Evolutionary conservation across 2,113 vertebrate genomes (phyloP).

Genomic region (Bubo blakistoni): DNA sequence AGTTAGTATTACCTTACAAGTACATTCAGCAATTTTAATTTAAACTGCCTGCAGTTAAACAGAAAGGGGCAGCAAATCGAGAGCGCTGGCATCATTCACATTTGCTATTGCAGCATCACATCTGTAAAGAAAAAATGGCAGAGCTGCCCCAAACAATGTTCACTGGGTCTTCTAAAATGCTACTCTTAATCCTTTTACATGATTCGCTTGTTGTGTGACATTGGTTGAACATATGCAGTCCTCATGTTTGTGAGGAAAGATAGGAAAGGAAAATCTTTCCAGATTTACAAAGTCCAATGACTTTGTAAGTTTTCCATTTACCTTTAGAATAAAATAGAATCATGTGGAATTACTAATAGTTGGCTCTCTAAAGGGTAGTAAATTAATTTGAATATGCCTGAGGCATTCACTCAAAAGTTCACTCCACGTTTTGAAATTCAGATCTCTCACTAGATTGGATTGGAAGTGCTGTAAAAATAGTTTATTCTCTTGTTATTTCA

Average conservation of each 20-base stretch:
- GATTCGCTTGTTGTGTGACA: not conserved
- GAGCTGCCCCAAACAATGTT: not conserved
- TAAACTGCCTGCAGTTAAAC: not conserved
- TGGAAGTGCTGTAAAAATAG: not conserved
- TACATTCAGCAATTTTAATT: constrained; percentile 24
- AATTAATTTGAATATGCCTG: not conserved
- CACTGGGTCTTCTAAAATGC: not conserved
- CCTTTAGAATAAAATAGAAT: constrained; percentile 8
- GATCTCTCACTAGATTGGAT: not conserved
- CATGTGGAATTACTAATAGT: not conserved
- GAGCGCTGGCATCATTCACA: not conserved
- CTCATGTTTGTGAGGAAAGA: not conserved
- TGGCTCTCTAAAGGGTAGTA: not conserved
- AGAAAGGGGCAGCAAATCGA: constrained; percentile 8
- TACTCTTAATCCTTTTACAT: not conserved
- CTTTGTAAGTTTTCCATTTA: not conserved
- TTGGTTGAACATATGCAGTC: not conserved
- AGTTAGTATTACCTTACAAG: not conserved
- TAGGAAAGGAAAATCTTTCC: not conserved
- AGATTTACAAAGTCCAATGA: not conserved
- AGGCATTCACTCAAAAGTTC: not conserved
- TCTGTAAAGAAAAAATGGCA: not conserved
- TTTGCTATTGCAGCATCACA: not conserved
- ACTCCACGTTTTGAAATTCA: not conserved
- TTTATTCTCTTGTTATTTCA: not conserved